A percentile compares a stretch with the other conserved stretches of the same genome.
Evolutionary conservation across 2,113 vertebrate species (phyloP).

Genomic region (Gila orcuttii): DNA sequence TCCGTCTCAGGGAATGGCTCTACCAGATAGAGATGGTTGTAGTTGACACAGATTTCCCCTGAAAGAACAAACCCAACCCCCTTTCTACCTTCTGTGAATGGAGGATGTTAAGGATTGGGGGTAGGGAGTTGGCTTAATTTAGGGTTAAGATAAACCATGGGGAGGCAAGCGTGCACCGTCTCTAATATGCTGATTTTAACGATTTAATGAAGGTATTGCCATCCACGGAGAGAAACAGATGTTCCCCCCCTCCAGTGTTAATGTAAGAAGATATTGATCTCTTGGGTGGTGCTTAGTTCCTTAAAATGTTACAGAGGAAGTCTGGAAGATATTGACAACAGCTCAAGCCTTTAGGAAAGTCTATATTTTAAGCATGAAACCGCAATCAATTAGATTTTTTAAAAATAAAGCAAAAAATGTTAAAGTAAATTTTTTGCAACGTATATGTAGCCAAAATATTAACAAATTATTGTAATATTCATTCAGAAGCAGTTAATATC

Average conservation of each 20-base stretch:
- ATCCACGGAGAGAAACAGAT: conserved; percentile 5
- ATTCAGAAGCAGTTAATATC: not conserved
- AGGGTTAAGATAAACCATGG: conserved; percentile 38
- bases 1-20: conserved; percentile 3
- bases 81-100: not conserved
- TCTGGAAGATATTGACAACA: not conserved
- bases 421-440: not conserved
- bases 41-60: conserved; percentile 32
- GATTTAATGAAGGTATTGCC: conserved; percentile 39
- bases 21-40: not conserved
- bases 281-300: conserved; percentile 6
- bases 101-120: conserved; percentile 27
- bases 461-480: not conserved
- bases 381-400: not conserved
- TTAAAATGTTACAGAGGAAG: conserved; percentile 20
- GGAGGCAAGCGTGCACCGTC: not conserved
- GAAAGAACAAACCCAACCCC: conserved; percentile 35
- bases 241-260: not conserved
- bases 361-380: not conserved
- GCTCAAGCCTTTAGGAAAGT: not conserved
- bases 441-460: not conserved
- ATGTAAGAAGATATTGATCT: conserved; percentile 38
- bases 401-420: not conserved
- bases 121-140: conserved; percentile 34
- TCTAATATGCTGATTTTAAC: conserved; percentile 40